These are phyloP conservation scores for Naja naja DNA, from an alignment of 2,113 vertebrate genomes.

Conservation along the genomic window DNA sequence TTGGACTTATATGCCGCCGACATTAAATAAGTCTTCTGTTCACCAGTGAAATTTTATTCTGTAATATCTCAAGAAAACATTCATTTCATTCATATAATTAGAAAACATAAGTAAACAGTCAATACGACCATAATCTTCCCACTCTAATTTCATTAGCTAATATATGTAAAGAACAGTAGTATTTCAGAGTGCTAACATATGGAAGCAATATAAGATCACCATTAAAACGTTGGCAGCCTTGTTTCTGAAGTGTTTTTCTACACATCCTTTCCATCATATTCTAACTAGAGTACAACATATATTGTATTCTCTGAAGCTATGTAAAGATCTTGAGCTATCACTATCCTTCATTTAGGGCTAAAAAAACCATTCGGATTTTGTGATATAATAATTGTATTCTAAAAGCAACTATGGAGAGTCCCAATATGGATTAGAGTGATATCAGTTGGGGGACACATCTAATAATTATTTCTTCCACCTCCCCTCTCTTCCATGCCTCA, in stretches of 20 bases:
- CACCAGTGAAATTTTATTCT: not conserved
- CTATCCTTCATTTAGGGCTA: not conserved
- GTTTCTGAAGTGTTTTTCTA: not conserved
- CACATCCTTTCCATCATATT: not conserved
- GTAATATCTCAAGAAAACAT: not conserved
- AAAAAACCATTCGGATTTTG: not conserved
- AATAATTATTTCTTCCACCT: not conserved
- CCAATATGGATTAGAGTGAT: not conserved
- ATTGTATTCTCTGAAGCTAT: not conserved
- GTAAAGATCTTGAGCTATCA: not conserved
- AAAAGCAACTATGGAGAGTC: not conserved
- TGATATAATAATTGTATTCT: not conserved
- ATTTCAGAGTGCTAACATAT: not conserved
- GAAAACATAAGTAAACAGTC: not conserved
- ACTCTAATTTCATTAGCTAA: not conserved
- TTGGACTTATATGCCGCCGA: no score
- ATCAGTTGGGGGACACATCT: not conserved
- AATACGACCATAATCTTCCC: constrained; percentile 5
- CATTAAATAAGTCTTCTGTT: not conserved
- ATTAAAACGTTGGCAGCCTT: not conserved
- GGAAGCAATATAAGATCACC: not conserved
- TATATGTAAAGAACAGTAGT: not conserved
- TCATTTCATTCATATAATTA: not conserved
- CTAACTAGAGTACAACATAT: not conserved
- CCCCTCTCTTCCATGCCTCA: not conserved